Evolutionary conservation across 2,797 vertebrate genomes (phyloP).

Genomic region (Melanotaenia nigrans): DNA sequence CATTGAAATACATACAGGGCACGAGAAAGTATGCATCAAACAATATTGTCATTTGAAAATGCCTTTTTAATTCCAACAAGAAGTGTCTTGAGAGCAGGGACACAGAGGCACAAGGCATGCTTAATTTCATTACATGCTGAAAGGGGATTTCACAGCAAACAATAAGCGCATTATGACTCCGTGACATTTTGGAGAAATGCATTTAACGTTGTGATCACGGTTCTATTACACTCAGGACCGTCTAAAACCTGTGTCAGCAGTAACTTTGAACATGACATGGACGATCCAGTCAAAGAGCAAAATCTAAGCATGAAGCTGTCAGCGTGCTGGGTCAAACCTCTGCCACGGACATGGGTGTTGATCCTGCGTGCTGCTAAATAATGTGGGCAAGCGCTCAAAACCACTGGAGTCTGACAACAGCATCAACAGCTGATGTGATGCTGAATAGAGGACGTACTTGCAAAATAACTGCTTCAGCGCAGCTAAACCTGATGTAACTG

Average conservation of each 20-base stretch:
- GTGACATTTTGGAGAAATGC: conserved; percentile 46
- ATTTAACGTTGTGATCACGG: conserved; percentile 36
- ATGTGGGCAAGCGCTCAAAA: conserved; percentile 43
- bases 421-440: conserved; percentile 1
- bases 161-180: conserved; percentile 66
- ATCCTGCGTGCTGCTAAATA: conserved; percentile 44
- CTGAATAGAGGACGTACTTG: neutral
- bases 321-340: conserved; percentile 56
- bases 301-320: conserved; percentile 37
- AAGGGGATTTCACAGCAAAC: conserved; percentile 74
- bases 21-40: conserved; percentile 38
- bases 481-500: neutral
- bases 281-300: conserved; percentile 13
- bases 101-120: conserved; percentile 46
- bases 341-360: conserved; percentile 41
- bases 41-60: conserved; percentile 39
- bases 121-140: conserved; percentile 73
- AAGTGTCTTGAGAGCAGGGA: conserved; percentile 54
- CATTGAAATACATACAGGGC: conserved; percentile 40
- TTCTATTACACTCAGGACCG: conserved; percentile 19
- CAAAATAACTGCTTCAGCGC: neutral
- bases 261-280: conserved; percentile 15
- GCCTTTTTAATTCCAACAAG: conserved; percentile 50
- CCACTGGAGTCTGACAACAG: conserved; percentile 16
- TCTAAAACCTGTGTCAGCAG: conserved; percentile 9